Evolutionary conservation across 2,797 vertebrate genomes (phyloP), one percentile per base, ranked within the genome.

Genomic region (Fringilla coelebs): DNA sequence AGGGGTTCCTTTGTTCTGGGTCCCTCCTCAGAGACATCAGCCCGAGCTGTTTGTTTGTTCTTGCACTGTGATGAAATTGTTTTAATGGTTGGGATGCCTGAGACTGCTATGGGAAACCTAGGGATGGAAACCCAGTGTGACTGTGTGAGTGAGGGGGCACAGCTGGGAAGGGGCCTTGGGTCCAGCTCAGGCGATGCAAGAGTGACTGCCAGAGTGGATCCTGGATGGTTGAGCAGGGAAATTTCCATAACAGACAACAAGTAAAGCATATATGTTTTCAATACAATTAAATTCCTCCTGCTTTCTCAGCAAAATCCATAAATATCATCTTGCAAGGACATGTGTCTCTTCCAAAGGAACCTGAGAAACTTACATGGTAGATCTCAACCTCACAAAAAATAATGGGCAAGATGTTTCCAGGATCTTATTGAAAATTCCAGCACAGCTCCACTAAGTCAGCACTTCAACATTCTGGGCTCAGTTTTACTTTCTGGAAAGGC

Each of bases 21-120:
- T 32, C 22, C 20, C 29, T 55, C 34, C 54, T 20, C 16, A 8
- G 62, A 75, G 41, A n/a, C 26, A 61, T 6, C 41, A 68, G 31
- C 31, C 36, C 1, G 0, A 68, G 41, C 34, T 55, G 31, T 4
- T 52, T 2, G 17, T 29, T 74, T 34, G 40, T 31, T 24, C 48
- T 1, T 41, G 54, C 9, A 48, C 10, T 26, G 8, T 11, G 26
- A 32, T 41, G 12, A 24, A 81, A 28, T 34, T 14, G 6, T 10
- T 61, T 61, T 17, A 61, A 67, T 4, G 29, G 6, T 1, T 4
- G 3, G 24, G 26, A 61, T 0, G 0, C 10, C 31, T 32, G 26
- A 61, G 41, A 55, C 32, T 11, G 22, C 46, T 68, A 4, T 10
- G 10, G 29, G 28, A 65, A 72, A 79, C 15, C 9, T 55, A 5